Evolutionary conservation across 1,140 invertebrate species (phyloP), one percentile per base, ranked within the genome.

Genomic region (Helicoverpa armigera): DNA sequence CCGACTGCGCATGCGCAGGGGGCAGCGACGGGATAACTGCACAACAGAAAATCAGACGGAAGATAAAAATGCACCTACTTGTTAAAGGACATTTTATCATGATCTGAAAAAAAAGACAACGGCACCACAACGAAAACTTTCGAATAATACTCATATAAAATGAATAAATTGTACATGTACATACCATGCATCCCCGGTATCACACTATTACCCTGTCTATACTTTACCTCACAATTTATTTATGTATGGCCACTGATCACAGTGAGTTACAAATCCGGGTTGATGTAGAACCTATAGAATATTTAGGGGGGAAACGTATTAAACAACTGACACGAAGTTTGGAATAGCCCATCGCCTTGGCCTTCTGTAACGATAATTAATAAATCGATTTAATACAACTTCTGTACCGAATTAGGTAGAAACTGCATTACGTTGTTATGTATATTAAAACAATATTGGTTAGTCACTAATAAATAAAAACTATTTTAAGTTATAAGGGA

Each of bases 361-460:
- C 61, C 82, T 82, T 89, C 89, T 90, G 89, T 85, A 90, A 89
- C 86, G 87, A 88, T 85, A 89, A 88, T 88, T 84, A 90, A 88
- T 87, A 85, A 69, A 88, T 80, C 84, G 58, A 75, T 84, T 85
- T 86, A 83, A 76, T 82, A 73, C 18, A 80, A 48, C 54, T 79
- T 83, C 16, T 29, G 77, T 3, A 18, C 60, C 23, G 54, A 67
- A 29, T 61, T 65, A 65, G 23, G n/a, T 43, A 53, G 2, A 75
- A 23, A 31, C 35, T 75, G 54, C 11, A 75, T 61, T 61, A 60
- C 14, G 29, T 60, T 13, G 51, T n/a, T 29, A 56, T n/a, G 10
- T 31, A 56, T 3, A 23, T 74, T 18, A 43, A 9, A 9, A 43
- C 4, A 43, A 43, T 43, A 16, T 14, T 48, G 5, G 4, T 18